Base-by-base conservation (phyloP, 2,797 vertebrate genomes). In the Sebastes vulpes region DNA sequence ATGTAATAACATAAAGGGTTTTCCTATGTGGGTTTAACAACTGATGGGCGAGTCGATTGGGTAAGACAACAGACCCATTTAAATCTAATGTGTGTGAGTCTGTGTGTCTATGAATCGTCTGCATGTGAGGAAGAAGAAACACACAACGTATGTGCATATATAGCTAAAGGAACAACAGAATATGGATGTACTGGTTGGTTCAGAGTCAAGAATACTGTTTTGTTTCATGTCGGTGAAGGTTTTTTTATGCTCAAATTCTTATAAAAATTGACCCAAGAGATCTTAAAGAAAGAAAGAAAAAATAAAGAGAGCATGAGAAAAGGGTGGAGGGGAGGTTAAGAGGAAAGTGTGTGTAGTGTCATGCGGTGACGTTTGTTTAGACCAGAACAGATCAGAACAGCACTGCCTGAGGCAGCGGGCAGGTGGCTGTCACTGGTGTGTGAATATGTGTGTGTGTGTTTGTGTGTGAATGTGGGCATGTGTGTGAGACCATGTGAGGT, bases 1-100 rank as follows among this genome's bases (percentile, higher is more conserved):
- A 97, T 97, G 96, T 96, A 97, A 98, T 97, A 98, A 98, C 96
- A 97, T 96, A 94, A 96, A 95, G 94, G 77, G 90, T 93, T 95
- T 96, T 96, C 96, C 97, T 97, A 96, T 97, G 96, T 95, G 96
- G 93, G 88, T 95, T 93, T 90, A 12, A 93, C 95, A 96, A 98
- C 95, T 97, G 97, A 98, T 98, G 96, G 96, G 94, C 92, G 91
- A 94, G 91, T 93, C 95, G 95, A 98, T 97, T 96, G 94, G 93
- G 95, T 96, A 95, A 96, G 97, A 98, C 97, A 98, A 97, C 96
- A 96, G 91, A 95, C 91, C 95, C 95, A 95, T 97, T 97, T 97
- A 97, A 97, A 97, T 82, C 57, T 7, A 75, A 10, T 31, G 35
- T 70, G 32, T 73, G 63, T 52, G 18, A 64, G 25, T 73, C 29